Evolutionary conservation across 2,888 invertebrate genomes (phyloP), one percentile per base, ranked within the genome.

Genomic region (Agrochola lota): DNA sequence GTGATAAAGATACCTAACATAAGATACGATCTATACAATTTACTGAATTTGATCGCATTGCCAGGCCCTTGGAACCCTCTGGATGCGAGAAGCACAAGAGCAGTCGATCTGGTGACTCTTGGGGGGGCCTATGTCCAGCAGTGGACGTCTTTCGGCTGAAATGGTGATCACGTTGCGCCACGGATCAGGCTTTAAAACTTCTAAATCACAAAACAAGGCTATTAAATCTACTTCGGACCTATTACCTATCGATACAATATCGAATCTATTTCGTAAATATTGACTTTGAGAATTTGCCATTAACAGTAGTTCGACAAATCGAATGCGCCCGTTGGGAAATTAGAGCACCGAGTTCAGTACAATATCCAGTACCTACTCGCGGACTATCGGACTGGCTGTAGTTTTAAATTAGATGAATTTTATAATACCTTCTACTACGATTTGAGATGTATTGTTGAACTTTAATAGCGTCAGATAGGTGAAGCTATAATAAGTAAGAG

Each of bases 251-350:
- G 63, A 67, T 69, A 79, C 70, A 81, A 83, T 81, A 75, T 64
- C 46, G 59, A 77, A 74, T 82, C 73, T 75, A 83, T 80, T 87
- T 85, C 70, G 81, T 81, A 84, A 81, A 87, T 85, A 85, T 80
- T 85, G 84, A 85, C 80, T 80, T 77, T 76, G 60, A 78, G 77
- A 84, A 87, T 85, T 81, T 67, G 66, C 75, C 73, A 81, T 84
- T 81, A 84, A 85, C 87, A 68, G 73, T 78, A 78, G 85, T 83
- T 80, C 77, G 30, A 85, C 86, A 86, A 83, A 87, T 85, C 86
- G 87, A 83, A 87, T 78, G 72, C 80, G 74, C 67, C 87, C 87
- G 68, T n/a, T 81, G 87, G 87, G 87, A 87, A 87, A 87, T 87
- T 87, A 87, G 81, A 73, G 67, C 69, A 57, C 35, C 20, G 79